phyloP scores from a whole-genome alignment of 2,113 vertebrate species.

The Solea senegalensis region DNA sequence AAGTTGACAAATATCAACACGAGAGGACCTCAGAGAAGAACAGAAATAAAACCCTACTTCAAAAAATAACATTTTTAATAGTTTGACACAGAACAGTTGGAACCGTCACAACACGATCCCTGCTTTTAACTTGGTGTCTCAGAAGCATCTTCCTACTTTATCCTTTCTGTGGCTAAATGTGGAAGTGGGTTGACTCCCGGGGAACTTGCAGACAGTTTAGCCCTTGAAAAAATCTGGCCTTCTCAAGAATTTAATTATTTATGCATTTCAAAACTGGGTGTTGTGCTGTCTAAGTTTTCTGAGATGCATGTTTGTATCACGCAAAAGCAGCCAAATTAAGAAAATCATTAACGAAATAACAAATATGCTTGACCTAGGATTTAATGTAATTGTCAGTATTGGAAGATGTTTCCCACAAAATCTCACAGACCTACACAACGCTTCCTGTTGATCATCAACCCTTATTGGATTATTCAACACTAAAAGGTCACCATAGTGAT shows the following conservation, averaged over 20 bases:
- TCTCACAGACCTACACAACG: background rate
- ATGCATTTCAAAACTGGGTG: conserved; percentile 30
- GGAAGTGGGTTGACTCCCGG: conserved; percentile 67
- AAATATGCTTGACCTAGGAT: too few relatives aligned
- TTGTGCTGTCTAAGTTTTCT: conserved; percentile 10
- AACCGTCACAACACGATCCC: conserved; percentile 31
- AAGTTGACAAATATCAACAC: background rate
- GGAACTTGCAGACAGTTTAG: conserved; percentile 49
- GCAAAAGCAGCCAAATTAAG: conserved; percentile 28
- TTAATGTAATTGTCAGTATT: too few relatives aligned
- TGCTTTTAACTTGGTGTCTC: conserved; percentile 8
- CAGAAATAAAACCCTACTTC: background rate
- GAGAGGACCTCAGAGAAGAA: background rate
- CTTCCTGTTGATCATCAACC: background rate
- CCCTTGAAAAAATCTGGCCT: conserved; percentile 34
- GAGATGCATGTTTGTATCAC: conserved; percentile 15
- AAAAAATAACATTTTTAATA: background rate
- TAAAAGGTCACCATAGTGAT: conserved; percentile 18
- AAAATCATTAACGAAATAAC: background rate
- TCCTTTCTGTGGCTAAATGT: conserved; percentile 48
- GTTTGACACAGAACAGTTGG: conserved; percentile 41
- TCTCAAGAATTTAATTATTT: conserved; percentile 31
- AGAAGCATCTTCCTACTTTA: conserved; percentile 44
- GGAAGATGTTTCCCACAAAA: too few relatives aligned
- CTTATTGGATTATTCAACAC: conserved; percentile 13